These are phyloP conservation scores for Agrochola lota DNA, from an alignment of 2,888 invertebrate genomes.

Conservation along the genomic window DNA sequence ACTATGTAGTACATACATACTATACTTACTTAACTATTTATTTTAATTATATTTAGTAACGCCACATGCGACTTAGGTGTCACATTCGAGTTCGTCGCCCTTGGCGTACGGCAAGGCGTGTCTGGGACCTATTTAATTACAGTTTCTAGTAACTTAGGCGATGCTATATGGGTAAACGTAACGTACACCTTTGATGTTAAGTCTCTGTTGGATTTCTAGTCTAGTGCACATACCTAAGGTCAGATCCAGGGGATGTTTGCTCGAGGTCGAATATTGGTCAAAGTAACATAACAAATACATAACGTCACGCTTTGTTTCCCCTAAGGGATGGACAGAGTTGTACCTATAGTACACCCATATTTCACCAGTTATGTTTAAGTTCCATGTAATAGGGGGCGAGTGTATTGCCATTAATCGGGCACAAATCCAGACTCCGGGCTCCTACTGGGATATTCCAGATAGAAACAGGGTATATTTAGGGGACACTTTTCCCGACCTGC, in stretches of 20 bases:
- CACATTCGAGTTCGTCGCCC: constrained; percentile 31
- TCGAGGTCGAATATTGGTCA: neutral
- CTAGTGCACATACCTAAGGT: neutral
- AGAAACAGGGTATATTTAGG: no score
- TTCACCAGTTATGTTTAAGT: no score
- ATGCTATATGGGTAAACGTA: constrained; percentile 17
- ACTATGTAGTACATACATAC: neutral
- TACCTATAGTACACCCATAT: no score
- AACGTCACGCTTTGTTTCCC: no score
- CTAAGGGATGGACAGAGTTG: no score
- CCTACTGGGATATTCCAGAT: no score
- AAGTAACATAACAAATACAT: no score
- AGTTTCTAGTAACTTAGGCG: neutral
- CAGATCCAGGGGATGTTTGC: neutral
- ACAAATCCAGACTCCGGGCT: no score
- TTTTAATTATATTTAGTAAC: constrained; percentile 28
- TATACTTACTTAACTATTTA: constrained; percentile 1
- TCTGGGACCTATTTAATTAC: constrained; percentile 46
- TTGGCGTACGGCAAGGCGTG: constrained; percentile 12
- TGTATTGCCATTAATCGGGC: no score
- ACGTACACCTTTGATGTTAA: neutral
- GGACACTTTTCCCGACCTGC: no score
- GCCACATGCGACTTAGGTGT: constrained; percentile 28
- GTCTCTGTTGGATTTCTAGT: constrained; percentile 18
- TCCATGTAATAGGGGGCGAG: no score